Evolutionary conservation across 2,797 vertebrate genomes (phyloP).

Genomic region (Meriones psammophilus): DNA sequence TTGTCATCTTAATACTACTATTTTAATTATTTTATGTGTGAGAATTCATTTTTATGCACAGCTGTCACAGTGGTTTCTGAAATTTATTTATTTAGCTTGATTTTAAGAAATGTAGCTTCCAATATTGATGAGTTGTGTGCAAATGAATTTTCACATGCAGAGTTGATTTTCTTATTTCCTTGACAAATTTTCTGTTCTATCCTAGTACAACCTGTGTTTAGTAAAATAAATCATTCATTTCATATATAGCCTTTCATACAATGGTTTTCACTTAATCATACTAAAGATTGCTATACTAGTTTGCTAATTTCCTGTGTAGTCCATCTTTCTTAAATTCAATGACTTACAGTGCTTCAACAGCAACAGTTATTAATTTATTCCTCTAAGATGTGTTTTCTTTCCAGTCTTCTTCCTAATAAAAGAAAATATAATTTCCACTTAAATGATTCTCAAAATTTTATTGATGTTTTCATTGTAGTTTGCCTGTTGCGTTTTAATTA

Average conservation of each 20-base stretch:
- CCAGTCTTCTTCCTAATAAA: not conserved
- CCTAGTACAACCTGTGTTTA: conserved; percentile 11
- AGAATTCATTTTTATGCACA: conserved; percentile 57
- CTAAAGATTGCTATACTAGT: conserved; percentile 42
- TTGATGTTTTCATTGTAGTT: conserved; percentile 32
- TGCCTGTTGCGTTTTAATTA: not conserved
- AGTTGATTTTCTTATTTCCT: conserved; percentile 46
- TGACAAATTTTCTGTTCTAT: conserved; percentile 25
- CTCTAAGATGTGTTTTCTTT: conserved; percentile 19
- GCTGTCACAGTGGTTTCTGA: not conserved
- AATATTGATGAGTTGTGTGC: not conserved
- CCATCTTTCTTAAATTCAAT: conserved; percentile 35
- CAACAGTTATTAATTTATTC: conserved; percentile 63
- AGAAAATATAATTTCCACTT: conserved; percentile 48
- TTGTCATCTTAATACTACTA: not conserved
- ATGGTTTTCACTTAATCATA: conserved; percentile 49
- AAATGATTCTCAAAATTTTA: not conserved
- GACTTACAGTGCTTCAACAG: conserved; percentile 16
- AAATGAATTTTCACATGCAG: not conserved
- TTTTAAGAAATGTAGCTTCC: conserved; percentile 22
- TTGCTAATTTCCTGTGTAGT: conserved; percentile 51
- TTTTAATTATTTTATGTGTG: not conserved
- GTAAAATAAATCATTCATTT: conserved; percentile 70
- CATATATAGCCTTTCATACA: conserved; percentile 13
- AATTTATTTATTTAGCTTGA: conserved; percentile 29